Evolutionary conservation across 1,140 invertebrate species (phyloP).

Genomic region (Drosophila pseudoobscura): DNA sequence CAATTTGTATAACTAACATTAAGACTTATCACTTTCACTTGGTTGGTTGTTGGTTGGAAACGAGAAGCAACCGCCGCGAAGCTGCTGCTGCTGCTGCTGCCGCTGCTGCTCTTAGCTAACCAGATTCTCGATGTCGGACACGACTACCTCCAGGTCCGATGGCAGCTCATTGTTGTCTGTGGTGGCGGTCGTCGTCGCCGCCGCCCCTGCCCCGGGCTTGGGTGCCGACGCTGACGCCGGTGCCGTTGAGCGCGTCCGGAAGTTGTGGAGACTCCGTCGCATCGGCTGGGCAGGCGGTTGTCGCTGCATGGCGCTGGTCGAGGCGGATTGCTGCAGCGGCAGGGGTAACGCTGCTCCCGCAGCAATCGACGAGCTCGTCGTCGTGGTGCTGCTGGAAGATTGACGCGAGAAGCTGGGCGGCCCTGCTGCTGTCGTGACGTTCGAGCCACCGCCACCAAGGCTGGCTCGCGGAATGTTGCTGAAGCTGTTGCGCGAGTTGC

Average conservation of each 20-base stretch:
- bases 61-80: slow-evolving; percentile 17
- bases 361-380: slow-evolving; percentile 51
- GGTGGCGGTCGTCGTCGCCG: slow-evolving; percentile 15
- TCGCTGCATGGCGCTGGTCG: slow-evolving; percentile 62
- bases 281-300: slow-evolving; percentile 42
- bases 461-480: slow-evolving; percentile 82
- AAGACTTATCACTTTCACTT: slow-evolving; percentile 82
- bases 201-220: slow-evolving; percentile 18
- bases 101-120: slow-evolving; percentile 79
- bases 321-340: slow-evolving; percentile 62
- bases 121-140: slow-evolving; percentile 81
- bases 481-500: slow-evolving; percentile 74
- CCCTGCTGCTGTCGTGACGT: slow-evolving; percentile 5
- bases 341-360: slow-evolving; percentile 1
- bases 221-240: slow-evolving; percentile 3
- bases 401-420: slow-evolving; percentile 61
- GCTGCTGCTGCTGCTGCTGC: slow-evolving; percentile 39
- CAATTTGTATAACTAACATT: slow-evolving; percentile 81
- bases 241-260: slow-evolving; percentile 41
- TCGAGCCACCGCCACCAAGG: slow-evolving; percentile 30
- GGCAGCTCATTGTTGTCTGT: slow-evolving; percentile 64
- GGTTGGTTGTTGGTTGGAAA: slow-evolving; percentile 57
- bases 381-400: slow-evolving; percentile 70
- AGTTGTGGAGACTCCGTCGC: slow-evolving; percentile 67
- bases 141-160: slow-evolving; percentile 81